Conservation (phyloP, 2,113 vertebrate species). For the Saguinus midas region DNA sequence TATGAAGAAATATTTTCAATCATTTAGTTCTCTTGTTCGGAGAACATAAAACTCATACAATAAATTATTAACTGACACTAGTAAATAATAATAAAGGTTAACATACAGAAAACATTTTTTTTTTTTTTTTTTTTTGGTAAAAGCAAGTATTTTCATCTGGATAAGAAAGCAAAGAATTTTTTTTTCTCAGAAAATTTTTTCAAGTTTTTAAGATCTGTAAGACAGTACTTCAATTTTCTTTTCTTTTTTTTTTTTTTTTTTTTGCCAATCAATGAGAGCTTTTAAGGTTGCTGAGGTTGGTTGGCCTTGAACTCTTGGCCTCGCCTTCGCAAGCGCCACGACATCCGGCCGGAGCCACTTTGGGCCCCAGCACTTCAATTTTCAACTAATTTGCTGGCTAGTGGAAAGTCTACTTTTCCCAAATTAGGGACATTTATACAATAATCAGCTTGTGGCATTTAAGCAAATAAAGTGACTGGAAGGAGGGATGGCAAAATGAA, state of each 20-base stretch:
- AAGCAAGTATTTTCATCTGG: not conserved
- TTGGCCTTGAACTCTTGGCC: too few relatives aligned
- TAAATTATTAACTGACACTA: not conserved
- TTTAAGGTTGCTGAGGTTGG: too few relatives aligned
- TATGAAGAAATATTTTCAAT: not conserved
- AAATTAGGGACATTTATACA: not conserved
- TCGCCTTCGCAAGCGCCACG: too few relatives aligned
- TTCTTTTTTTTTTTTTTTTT: too few relatives aligned
- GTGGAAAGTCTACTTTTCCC: not conserved
- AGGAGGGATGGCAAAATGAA: not conserved
- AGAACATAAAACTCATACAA: not conserved
- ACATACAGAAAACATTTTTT: not conserved
- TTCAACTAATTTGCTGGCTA: not conserved
- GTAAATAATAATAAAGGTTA: not conserved
- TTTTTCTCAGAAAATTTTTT: not conserved
- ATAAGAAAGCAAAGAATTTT: not conserved
- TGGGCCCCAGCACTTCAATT: not conserved
- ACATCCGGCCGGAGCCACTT: too few relatives aligned
- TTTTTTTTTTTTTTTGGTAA: not conserved
- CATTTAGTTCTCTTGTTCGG: not conserved
- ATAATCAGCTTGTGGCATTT: not conserved
- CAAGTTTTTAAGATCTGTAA: not conserved
- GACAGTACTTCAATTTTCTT: not conserved
- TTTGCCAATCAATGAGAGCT: too few relatives aligned
- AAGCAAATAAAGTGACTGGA: fast-evolving